Evolutionary conservation across 2,888 invertebrate species (phyloP).

Genomic region (Ophonus ardosiacus): DNA sequence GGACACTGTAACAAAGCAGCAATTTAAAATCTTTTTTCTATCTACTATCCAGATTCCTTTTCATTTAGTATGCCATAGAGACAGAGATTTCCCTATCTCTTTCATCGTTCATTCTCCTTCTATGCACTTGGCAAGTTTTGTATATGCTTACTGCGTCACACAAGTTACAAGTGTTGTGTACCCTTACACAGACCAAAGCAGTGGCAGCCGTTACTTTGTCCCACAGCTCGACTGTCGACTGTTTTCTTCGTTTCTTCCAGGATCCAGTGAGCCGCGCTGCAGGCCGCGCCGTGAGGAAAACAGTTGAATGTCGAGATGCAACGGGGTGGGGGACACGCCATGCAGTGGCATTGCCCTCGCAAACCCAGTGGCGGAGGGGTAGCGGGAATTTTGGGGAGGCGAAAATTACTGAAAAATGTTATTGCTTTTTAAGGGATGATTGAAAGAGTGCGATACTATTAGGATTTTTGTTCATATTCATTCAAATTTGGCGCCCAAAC

Average conservation of each 20-base stretch:
- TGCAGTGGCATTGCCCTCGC: slow-evolving; percentile 61
- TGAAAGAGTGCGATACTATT: too few relatives aligned
- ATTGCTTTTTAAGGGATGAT: too few relatives aligned
- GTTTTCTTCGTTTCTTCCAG: too few relatives aligned
- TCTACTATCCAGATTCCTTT: background rate
- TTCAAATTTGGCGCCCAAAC: too few relatives aligned
- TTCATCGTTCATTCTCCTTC: background rate
- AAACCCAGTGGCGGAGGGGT: slow-evolving; percentile 19
- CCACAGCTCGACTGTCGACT: background rate
- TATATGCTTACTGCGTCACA: slow-evolving; percentile 1
- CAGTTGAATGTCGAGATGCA: background rate
- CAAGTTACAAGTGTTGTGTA: slow-evolving; percentile 6
- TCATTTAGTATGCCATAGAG: background rate
- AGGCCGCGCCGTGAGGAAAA: slow-evolving; percentile 7
- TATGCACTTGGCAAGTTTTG: background rate
- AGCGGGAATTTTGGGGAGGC: background rate
- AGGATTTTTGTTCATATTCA: too few relatives aligned
- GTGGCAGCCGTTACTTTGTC: background rate
- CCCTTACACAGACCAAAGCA: background rate
- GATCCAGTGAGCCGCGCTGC: background rate
- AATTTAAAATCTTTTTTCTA: background rate
- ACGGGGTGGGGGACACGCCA: slow-evolving; percentile 20
- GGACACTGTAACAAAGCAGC: background rate
- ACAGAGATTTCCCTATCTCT: background rate
- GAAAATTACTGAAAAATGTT: too few relatives aligned